Evolutionary conservation across 2,888 invertebrate genomes (phyloP).

Genomic region (Desoria tigrina): DNA sequence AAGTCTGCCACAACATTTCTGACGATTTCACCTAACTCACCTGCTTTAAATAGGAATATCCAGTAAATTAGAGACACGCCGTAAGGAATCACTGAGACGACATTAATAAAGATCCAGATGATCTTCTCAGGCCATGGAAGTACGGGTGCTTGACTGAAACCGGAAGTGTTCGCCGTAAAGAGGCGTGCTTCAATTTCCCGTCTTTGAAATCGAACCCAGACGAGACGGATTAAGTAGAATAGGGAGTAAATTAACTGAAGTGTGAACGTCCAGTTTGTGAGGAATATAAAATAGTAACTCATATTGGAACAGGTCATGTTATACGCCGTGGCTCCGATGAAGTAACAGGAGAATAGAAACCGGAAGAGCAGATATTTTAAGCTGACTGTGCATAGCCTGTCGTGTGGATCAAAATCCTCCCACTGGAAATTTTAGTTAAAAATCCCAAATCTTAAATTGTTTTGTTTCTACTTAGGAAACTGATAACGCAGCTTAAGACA

Average conservation of each 20-base stretch:
- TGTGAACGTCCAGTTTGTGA: constrained; percentile 38
- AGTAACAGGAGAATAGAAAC: constrained; percentile 14
- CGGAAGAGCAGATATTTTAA: constrained; percentile 19
- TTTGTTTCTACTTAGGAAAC: neutral
- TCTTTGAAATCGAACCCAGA: constrained; percentile 20
- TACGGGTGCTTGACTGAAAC: constrained; percentile 8
- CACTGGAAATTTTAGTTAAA: constrained; percentile 31
- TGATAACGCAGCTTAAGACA: no score
- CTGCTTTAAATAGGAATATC: constrained; percentile 20
- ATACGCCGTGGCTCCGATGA: constrained; percentile 13
- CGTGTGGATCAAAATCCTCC: constrained; percentile 40
- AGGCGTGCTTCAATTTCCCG: constrained; percentile 18
- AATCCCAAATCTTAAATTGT: constrained; percentile 1
- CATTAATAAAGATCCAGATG: constrained; percentile 39
- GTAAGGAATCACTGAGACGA: constrained; percentile 36
- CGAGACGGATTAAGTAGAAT: constrained; percentile 27
- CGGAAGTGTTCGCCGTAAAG: constrained; percentile 5
- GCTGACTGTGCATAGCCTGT: constrained; percentile 6
- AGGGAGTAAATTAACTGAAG: constrained; percentile 37
- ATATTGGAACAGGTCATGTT: constrained; percentile 6
- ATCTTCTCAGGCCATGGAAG: constrained; percentile 28
- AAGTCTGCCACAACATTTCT: no score
- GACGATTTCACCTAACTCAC: no score
- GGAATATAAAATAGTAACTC: constrained; percentile 35
- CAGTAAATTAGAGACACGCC: constrained; percentile 37